Conservation (phyloP, 1,140 invertebrate species). For the Meloidogyne hapla region DNA sequence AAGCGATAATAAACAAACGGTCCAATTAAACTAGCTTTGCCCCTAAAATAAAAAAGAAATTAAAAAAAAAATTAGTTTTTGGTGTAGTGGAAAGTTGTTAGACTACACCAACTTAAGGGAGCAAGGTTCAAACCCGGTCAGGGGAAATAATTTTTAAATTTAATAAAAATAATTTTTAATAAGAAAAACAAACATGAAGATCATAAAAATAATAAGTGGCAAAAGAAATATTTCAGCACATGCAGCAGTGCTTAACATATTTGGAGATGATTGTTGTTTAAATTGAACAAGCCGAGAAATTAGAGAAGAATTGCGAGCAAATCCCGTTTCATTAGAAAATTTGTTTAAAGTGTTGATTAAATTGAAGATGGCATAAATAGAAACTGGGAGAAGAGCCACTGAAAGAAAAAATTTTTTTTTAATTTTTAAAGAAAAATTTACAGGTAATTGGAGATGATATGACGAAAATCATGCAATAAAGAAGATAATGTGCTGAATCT, state of each 20-base stretch:
- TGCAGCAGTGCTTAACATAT: slow-evolving; percentile 79
- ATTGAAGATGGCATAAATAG: slow-evolving; percentile 44
- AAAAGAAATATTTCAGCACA: slow-evolving; percentile 87
- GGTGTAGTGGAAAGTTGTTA: too few relatives aligned
- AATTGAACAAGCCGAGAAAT: slow-evolving; percentile 19
- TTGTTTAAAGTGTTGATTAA: slow-evolving; percentile 37
- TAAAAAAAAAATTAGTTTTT: not conserved
- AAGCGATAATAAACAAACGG: slow-evolving; percentile 88
- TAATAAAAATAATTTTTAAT: slow-evolving; percentile 13
- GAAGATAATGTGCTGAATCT: slow-evolving; percentile 92
- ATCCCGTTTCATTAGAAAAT: slow-evolving; percentile 32
- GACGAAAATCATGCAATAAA: slow-evolving; percentile 89
- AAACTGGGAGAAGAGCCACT: slow-evolving; percentile 49
- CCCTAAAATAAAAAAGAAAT: slow-evolving; percentile 9
- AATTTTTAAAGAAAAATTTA: slow-evolving; percentile 32
- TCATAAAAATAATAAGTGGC: slow-evolving; percentile 79
- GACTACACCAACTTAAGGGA: too few relatives aligned
- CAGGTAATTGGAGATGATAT: slow-evolving; percentile 79
- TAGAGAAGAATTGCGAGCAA: slow-evolving; percentile 1
- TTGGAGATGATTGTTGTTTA: slow-evolving; percentile 76
- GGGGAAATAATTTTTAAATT: not conserved
- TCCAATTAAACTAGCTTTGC: slow-evolving; percentile 68
- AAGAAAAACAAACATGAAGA: slow-evolving; percentile 77
- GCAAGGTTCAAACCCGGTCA: too few relatives aligned
- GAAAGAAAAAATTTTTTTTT: slow-evolving; percentile 23